A percentile compares a stretch with the other conserved stretches of the same genome.
Conservation (phyloP, 2,888 invertebrate species). For the Trypoxylon attenuatum region DNA sequence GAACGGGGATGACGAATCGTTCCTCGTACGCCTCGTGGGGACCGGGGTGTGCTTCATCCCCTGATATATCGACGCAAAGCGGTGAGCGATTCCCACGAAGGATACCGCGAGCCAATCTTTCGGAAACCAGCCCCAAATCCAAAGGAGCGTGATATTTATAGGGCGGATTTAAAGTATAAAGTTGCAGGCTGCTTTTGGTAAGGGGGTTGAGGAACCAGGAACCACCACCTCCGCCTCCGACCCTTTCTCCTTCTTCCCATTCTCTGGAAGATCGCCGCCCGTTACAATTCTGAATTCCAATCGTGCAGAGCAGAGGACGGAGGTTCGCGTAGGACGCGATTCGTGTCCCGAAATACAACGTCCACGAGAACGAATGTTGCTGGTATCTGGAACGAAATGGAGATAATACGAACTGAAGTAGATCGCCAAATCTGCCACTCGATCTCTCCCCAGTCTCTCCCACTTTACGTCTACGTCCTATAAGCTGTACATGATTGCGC, state of each 20-base stretch:
- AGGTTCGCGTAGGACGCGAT: constrained; percentile 11
- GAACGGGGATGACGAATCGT: constrained; percentile 68
- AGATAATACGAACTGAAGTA: constrained; percentile 21
- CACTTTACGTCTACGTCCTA: neutral
- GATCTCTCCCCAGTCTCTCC: neutral
- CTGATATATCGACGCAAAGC: constrained; percentile 69
- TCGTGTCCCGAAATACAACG: constrained; percentile 43
- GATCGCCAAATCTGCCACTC: constrained; percentile 2
- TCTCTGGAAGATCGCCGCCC: constrained; percentile 62
- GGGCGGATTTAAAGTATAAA: constrained; percentile 75
- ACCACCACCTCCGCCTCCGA: neutral
- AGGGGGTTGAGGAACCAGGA: neutral
- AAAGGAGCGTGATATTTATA: constrained; percentile 74
- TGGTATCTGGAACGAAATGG: constrained; percentile 12
- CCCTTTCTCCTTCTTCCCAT: constrained; percentile 58
- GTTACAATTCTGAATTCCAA: constrained; percentile 44
- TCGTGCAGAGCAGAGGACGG: constrained; percentile 27
- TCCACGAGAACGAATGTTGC: neutral
- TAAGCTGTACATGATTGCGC: neutral
- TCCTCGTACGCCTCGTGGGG: constrained; percentile 51
- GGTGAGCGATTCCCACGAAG: constrained; percentile 69
- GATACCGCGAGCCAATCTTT: constrained; percentile 75
- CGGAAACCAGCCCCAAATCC: constrained; percentile 74
- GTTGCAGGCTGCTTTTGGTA: constrained; percentile 57
- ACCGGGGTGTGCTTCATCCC: constrained; percentile 66